Evolutionary conservation across 2,888 invertebrate genomes (phyloP).

Genomic region (Cristatella mucedo): DNA sequence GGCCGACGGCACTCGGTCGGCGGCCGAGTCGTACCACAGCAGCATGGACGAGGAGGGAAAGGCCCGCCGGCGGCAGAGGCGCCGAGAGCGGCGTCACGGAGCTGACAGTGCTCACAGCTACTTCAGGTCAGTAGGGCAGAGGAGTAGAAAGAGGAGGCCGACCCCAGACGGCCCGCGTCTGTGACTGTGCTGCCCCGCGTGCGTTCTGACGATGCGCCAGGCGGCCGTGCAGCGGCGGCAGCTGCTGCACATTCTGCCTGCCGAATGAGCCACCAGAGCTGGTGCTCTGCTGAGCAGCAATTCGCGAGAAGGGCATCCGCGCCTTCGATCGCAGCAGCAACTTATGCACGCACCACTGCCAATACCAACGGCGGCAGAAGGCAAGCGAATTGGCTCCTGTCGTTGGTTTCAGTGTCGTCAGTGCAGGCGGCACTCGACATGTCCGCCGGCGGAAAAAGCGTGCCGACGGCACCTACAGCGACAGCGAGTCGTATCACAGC

Average conservation of each 20-base stretch:
- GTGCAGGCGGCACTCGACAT: conserved; percentile 32
- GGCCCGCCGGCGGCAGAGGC: conserved; percentile 24
- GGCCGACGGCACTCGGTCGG: conserved; percentile 30
- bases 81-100: conserved; percentile 28
- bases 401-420: conserved; percentile 28
- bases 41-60: conserved; percentile 27
- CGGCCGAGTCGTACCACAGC: conserved; percentile 31
- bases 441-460: conserved; percentile 21
- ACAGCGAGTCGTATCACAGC: conserved; percentile 29
- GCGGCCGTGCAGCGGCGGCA: not conserved
- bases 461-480: conserved; percentile 33
- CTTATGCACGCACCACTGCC: too few relatives aligned
- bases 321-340: too few relatives aligned
- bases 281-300: too few relatives aligned
- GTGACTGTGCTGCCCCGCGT: too few relatives aligned
- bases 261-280: too few relatives aligned
- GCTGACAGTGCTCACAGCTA: conserved; percentile 33
- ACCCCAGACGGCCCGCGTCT: too few relatives aligned
- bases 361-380: too few relatives aligned
- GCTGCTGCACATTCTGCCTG: too few relatives aligned
- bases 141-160: too few relatives aligned
- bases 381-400: too few relatives aligned
- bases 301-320: too few relatives aligned
- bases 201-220: too few relatives aligned
- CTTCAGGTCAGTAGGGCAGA: conserved; percentile 9